Conservation (phyloP, 2,797 vertebrate genomes). For the Lemur catta region DNA sequence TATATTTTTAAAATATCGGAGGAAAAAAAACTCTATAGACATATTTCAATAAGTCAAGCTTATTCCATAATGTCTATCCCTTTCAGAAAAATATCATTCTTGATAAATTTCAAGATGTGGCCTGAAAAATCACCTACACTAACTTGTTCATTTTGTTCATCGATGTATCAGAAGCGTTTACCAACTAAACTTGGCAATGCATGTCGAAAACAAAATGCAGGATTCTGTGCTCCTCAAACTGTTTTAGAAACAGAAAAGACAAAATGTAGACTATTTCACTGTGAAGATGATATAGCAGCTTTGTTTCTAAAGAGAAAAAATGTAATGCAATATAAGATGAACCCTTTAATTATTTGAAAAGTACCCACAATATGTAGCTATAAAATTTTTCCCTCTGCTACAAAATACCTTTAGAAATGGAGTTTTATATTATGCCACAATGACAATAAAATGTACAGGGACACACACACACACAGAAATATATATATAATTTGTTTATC, state of each 20-base stretch:
- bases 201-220: background rate
- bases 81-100: background rate
- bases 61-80: background rate
- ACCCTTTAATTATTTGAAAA: background rate
- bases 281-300: background rate
- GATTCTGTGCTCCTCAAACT: background rate
- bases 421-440: background rate
- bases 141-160: background rate
- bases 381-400: background rate
- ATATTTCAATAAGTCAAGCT: background rate
- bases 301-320: background rate
- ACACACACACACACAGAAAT: background rate
- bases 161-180: conserved; percentile 6
- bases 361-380: background rate
- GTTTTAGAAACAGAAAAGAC: background rate
- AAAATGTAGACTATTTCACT: background rate
- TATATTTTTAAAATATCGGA: background rate
- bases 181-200: background rate
- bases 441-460: background rate
- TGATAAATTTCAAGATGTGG: conserved; percentile 1
- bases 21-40: too few relatives aligned
- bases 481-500: background rate
- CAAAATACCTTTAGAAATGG: background rate
- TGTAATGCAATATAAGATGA: background rate
- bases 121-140: background rate